Base-by-base conservation (phyloP, 2,797 vertebrate species). In the Crocidura indochinensis region DNA sequence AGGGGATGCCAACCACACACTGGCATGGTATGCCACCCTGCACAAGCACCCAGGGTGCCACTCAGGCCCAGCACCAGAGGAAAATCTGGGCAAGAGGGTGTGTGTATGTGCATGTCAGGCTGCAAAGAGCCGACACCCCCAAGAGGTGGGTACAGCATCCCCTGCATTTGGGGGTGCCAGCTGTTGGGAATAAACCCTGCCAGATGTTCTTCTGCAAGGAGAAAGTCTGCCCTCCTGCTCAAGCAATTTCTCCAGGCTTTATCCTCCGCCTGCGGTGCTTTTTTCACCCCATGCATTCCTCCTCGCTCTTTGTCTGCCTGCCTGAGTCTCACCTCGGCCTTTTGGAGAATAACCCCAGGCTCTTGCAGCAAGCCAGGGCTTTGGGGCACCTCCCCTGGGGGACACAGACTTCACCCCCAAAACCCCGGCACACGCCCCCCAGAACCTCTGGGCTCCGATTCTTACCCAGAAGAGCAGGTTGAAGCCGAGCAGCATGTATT, bases 401-500 rank as follows among this genome's bases (percentile, higher is more conserved):
- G 92, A 84, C 73, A 47, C 93, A 51, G 53, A 90, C 68, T 81
- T 92, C 7, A 64, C 24, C 22, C 51, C 77, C 72, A 46, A 77
- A 72, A 60, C n/a, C 86, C 64, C n/a, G 17, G n/a, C 26, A 67
- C 72, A 49, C 76, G 60, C 79, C 78, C 81, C 1, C 74, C 86
- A 51, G 19, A 56, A 68, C 87, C 88, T 64, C 84, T 74, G 46
- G 46, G 91, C 93, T 83, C 82, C 72, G 44, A 96, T 95, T 91
- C 99, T 99, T 97, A 99, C 99, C 99, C 99, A 99, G 95, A 99
- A 99, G 94, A 99, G 98, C 98, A 99, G 98, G 98, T 99, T 99
- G 98, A 99, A 99, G 38, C 98, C 95, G 96, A 99, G 99, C 11
- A 99, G 98, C 95, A 99, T 98, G 97, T 99, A 99, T 98, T 99